A percentile compares a stretch with the other conserved stretches of the same genome.
These are phyloP conservation scores for Scaptodrosophila lebanonensis DNA, from an alignment of 1,140 invertebrate species.

Conservation along the genomic window DNA sequence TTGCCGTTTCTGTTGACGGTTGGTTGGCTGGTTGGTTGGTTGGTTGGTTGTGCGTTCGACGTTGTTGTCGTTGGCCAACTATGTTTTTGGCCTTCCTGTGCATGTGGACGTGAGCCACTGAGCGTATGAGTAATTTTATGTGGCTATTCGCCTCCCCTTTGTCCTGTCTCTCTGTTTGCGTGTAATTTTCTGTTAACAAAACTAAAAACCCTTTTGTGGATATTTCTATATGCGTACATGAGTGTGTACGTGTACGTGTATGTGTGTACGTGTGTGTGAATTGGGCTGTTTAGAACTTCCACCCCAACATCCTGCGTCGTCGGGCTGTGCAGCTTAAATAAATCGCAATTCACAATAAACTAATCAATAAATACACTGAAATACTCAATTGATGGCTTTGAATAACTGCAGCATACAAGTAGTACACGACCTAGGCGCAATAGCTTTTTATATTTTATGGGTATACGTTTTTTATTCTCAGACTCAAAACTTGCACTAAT, in stretches of 20 bases:
- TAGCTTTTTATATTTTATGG: no score
- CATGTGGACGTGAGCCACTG: constrained; percentile 41
- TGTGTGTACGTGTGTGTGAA: constrained; percentile 16
- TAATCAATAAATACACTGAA: constrained; percentile 64
- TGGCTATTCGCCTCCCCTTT: constrained; percentile 7
- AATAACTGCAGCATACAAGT: no score
- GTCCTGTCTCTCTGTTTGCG: constrained; percentile 6
- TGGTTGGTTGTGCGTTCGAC: no score
- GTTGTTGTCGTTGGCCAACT: constrained; percentile 70
- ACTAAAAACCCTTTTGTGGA: constrained; percentile 58
- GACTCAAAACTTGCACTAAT: no score
- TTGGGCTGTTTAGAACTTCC: constrained; percentile 51
- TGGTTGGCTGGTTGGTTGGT: no score
- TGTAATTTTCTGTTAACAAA: constrained; percentile 51
- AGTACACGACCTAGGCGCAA: no score
- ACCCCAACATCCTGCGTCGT: background rate
- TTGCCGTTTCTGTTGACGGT: constrained; percentile 47
- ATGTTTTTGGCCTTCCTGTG: constrained; percentile 61
- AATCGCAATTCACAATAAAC: constrained; percentile 62
- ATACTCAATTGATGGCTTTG: background rate
- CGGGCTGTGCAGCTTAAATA: constrained; percentile 38
- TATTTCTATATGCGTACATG: constrained; percentile 27
- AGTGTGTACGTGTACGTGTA: constrained; percentile 1
- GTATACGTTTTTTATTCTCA: no score
- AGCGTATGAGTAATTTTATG: constrained; percentile 47